Percentiles rank a stretch among this genome's conserved stretches.
phyloP scores from a whole-genome alignment of 2,888 invertebrate genomes.

The Hartigia nigra region DNA sequence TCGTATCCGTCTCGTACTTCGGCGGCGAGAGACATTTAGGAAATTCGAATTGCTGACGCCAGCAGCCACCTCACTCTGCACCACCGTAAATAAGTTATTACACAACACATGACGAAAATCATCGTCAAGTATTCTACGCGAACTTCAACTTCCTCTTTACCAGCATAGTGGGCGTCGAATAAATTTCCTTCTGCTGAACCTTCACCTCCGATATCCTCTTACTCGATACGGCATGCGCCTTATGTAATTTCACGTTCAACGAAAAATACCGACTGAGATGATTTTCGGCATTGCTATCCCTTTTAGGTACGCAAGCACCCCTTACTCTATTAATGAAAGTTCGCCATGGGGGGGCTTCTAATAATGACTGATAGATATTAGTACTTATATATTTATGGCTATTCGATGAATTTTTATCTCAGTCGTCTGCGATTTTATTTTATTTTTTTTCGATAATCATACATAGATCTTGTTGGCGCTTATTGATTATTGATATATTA shows the following conservation, averaged over 20 bases:
- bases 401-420: neutral
- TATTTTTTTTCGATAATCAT: neutral
- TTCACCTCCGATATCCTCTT: neutral
- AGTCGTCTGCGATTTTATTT: neutral
- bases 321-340: neutral
- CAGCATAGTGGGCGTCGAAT: neutral
- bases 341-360: neutral
- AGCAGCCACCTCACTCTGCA: conserved; percentile 57
- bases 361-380: neutral
- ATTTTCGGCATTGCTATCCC: neutral
- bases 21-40: conserved; percentile 65
- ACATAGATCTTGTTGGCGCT: neutral
- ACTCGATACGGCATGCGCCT: neutral
- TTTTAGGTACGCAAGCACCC: neutral
- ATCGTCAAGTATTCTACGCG: neutral
- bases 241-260: neutral
- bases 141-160: neutral
- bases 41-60: conserved; percentile 58
- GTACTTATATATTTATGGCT: neutral
- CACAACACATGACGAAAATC: conserved; percentile 3
- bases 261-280: neutral
- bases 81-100: conserved; percentile 46
- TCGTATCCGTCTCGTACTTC: conserved; percentile 83
- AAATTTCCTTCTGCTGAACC: neutral
- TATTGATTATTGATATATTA: neutral